Evolutionary conservation across 2,797 vertebrate genomes (phyloP).

Genomic region (Sarcoramphus papa): DNA sequence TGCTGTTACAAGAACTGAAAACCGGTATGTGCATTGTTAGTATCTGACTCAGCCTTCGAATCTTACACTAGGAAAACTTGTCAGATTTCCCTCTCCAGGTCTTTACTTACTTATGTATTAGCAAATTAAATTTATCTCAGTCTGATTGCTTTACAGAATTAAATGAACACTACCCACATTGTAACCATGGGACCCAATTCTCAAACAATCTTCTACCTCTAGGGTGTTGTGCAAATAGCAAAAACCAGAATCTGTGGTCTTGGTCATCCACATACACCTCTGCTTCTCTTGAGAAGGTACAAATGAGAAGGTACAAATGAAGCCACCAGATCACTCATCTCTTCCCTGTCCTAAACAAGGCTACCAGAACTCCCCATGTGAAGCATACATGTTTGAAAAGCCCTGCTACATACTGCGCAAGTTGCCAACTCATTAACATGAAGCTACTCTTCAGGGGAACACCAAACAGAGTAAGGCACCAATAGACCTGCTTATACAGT

Average conservation of each 20-base stretch:
- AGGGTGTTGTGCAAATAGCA: neutral
- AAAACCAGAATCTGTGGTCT: neutral
- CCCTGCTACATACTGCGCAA: neutral
- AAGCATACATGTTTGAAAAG: neutral
- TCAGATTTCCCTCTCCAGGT: neutral
- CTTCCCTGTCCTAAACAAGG: neutral
- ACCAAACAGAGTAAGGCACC: neutral
- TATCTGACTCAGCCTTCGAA: neutral
- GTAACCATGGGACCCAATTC: neutral
- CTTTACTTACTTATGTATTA: neutral
- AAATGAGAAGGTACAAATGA: neutral
- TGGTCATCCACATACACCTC: neutral
- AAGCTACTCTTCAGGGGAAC: neutral
- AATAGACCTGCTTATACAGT: neutral
- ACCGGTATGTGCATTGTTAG: neutral
- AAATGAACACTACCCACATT: neutral
- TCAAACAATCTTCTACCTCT: neutral
- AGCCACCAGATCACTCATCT: neutral
- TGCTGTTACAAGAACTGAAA: neutral
- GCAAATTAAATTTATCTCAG: neutral
- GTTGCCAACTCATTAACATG: rapidly evolving
- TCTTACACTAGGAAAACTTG: neutral
- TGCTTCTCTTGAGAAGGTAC: neutral
- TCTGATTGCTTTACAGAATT: neutral
- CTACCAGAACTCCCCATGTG: neutral